phyloP scores from a whole-genome alignment of 2,113 vertebrate species.

The Grallaria varia region DNA sequence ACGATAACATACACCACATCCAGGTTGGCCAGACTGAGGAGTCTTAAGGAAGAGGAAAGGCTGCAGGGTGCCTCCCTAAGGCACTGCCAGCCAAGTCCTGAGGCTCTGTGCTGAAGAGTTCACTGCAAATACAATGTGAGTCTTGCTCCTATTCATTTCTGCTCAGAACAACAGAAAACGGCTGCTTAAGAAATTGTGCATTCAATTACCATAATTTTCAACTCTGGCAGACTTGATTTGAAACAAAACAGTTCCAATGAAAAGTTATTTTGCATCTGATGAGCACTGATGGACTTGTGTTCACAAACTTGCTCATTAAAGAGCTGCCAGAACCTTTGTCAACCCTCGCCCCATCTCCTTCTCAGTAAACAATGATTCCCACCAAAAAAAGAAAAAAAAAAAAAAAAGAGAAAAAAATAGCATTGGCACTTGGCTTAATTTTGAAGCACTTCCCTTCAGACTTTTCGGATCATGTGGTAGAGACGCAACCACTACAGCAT shows the following conservation, averaged over 20 bases:
- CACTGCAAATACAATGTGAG: neutral
- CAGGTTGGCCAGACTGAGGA: neutral
- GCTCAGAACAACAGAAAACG: neutral
- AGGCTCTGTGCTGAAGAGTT: neutral
- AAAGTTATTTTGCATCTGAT: neutral
- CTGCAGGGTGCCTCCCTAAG: neutral
- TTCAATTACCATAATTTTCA: neutral
- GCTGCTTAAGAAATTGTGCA: neutral
- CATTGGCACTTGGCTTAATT: neutral
- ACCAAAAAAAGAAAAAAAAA: neutral
- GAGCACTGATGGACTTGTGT: neutral
- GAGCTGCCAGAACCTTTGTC: neutral
- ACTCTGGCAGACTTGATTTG: neutral
- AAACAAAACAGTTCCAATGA: neutral
- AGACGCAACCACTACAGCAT: neutral
- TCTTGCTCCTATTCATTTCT: neutral
- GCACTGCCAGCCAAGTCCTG: neutral
- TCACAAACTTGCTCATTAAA: neutral
- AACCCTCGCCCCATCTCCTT: neutral
- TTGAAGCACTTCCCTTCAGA: neutral
- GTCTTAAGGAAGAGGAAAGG: neutral
- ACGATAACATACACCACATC: neutral
- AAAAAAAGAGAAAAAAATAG: rapidly evolving
- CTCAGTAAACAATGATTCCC: neutral
- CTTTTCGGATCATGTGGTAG: neutral